A percentile compares a stretch with the other conserved stretches of the same genome.
phyloP scores from a whole-genome alignment of 1,140 invertebrate species.

The Ceratina australensis region DNA sequence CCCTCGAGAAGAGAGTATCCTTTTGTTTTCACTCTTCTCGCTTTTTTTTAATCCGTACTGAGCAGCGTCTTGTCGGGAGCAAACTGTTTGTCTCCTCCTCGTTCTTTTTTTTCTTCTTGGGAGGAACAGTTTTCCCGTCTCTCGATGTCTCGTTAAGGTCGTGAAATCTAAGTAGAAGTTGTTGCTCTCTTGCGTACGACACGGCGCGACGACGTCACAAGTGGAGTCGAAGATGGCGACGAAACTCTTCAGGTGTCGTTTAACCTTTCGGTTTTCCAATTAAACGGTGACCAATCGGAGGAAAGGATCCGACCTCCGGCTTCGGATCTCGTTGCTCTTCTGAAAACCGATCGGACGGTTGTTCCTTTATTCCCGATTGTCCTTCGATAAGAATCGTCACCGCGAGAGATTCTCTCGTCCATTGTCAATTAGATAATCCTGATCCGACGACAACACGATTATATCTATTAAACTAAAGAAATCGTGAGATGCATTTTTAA shows the following conservation, averaged over 20 bases:
- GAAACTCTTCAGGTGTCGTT: neutral
- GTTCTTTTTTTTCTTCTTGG: neutral
- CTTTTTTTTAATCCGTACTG: too few species aligned
- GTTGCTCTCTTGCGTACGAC: too few species aligned
- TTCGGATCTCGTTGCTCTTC: slow-evolving; percentile 1
- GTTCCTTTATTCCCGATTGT: neutral
- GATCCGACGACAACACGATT: neutral
- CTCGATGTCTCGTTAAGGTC: slow-evolving; percentile 10
- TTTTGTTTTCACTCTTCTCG: neutral
- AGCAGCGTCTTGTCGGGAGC: neutral
- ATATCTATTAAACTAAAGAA: too few species aligned
- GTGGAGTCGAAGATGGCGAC: neutral
- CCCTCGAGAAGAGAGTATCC: neutral
- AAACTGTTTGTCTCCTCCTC: neutral
- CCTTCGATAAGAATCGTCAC: neutral
- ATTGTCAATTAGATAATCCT: neutral
- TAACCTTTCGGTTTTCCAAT: slow-evolving; percentile 25
- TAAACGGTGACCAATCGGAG: slow-evolving; percentile 2
- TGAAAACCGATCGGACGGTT: neutral
- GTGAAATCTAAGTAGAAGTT: neutral
- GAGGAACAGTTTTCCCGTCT: neutral
- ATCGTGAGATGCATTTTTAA: too few species aligned
- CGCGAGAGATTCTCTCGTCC: neutral
- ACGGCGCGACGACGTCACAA: too few species aligned
- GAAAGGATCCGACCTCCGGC: neutral